phyloP scores from a whole-genome alignment of 2,113 vertebrate genomes.

The Peromyscus maniculatus region DNA sequence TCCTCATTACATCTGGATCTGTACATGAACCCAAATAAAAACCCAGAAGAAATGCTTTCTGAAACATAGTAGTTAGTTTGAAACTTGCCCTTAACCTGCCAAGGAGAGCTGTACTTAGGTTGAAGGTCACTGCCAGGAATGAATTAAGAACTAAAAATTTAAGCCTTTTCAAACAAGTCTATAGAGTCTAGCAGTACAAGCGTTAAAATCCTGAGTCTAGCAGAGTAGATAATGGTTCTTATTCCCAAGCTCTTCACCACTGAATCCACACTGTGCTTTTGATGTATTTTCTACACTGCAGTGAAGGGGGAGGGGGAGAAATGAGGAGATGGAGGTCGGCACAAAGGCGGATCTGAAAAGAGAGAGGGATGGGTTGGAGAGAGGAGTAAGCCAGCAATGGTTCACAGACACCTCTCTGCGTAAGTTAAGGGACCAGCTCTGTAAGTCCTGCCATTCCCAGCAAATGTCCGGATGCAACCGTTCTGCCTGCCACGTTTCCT shows the following conservation, averaged over 20 bases:
- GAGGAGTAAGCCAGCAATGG: background rate
- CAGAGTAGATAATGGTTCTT: background rate
- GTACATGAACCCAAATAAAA: constrained; percentile 58
- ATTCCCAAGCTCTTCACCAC: background rate
- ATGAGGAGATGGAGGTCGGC: background rate
- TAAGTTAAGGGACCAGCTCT: background rate
- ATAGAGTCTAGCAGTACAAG: constrained; percentile 22
- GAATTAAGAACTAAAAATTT: constrained; percentile 53
- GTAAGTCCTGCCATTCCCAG: background rate
- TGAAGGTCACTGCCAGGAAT: constrained; percentile 4
- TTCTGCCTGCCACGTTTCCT: constrained; percentile 14
- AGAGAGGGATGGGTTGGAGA: background rate
- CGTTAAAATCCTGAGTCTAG: constrained; percentile 45
- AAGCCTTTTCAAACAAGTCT: constrained; percentile 57
- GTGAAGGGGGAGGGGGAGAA: constrained; percentile 17
- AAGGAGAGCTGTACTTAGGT: constrained; percentile 16
- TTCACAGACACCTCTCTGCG: background rate
- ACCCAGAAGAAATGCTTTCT: constrained; percentile 29
- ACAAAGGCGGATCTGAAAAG: background rate
- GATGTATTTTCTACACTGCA: constrained; percentile 40
- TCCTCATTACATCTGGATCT: constrained; percentile 38
- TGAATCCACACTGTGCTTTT: background rate
- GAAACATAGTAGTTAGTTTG: constrained; percentile 45
- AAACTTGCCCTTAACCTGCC: constrained; percentile 20
- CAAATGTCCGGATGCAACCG: constrained; percentile 6